A percentile compares a stretch with the other conserved stretches of the same genome.
Conservation (phyloP, 2,888 invertebrate species). For the Torymus texanus region DNA sequence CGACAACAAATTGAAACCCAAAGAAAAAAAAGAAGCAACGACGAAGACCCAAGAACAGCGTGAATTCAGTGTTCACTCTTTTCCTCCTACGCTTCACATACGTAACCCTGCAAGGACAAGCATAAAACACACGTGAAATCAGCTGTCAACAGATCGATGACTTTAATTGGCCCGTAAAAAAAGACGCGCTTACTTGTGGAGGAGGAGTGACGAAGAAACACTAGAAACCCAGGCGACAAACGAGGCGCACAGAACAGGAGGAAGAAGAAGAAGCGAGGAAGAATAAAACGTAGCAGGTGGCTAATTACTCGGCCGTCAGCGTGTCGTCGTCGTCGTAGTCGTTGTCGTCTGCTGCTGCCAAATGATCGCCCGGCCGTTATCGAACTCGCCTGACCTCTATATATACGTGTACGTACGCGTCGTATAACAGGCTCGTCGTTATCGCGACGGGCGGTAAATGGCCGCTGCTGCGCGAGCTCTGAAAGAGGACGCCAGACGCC, state of each 20-base stretch:
- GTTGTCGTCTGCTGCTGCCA: too few species aligned
- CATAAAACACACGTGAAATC: not conserved
- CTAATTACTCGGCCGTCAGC: slow-evolving; percentile 45
- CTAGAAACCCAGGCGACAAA: too few species aligned
- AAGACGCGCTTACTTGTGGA: not conserved
- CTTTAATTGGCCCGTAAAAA: not conserved
- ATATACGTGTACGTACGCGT: not conserved
- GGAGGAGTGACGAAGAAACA: too few species aligned
- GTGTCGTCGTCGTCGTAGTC: not conserved
- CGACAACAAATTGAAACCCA: too few species aligned
- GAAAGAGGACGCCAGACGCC: slow-evolving; percentile 10
- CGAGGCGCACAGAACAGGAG: too few species aligned
- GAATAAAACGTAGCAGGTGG: slow-evolving; percentile 42
- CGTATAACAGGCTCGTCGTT: not conserved
- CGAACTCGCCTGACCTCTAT: not conserved
- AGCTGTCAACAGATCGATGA: slow-evolving; percentile 13
- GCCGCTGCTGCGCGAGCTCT: not conserved
- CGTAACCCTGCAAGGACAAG: too few species aligned
- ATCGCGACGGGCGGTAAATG: slow-evolving; percentile 45
- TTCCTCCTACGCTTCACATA: too few species aligned
- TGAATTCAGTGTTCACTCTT: too few species aligned
- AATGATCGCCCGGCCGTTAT: slow-evolving; percentile 29
- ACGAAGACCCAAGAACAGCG: too few species aligned
- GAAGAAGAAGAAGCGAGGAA: not conserved
- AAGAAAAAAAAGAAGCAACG: too few species aligned